Evolutionary conservation across 2,113 vertebrate species (phyloP).

Genomic region (Lampris megalopsis): DNA sequence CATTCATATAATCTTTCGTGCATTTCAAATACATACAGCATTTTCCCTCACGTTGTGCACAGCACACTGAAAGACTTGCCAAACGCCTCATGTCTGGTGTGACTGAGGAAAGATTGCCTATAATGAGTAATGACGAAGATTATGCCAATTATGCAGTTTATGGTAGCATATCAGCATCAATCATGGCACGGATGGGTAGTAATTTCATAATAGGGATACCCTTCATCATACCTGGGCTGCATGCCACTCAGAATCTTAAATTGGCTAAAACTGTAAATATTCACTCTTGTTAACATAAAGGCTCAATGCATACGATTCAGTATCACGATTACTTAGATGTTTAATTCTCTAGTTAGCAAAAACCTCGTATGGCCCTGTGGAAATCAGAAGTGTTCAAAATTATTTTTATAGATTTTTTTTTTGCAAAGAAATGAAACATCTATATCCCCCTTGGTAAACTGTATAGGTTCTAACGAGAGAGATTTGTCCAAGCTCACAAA

Average conservation of each 20-base stretch:
- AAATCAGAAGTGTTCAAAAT: no score
- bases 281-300: no score
- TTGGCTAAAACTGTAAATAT: not conserved
- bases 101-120: conserved; percentile 14
- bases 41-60: no score
- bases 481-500: conserved; percentile 54
- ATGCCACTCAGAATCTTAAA: conserved; percentile 6
- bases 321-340: no score
- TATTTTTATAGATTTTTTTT: no score
- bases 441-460: conserved; percentile 16
- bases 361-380: no score
- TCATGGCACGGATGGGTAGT: conserved; percentile 28
- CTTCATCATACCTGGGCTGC: conserved; percentile 5
- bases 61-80: conserved; percentile 26
- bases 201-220: conserved; percentile 17
- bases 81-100: conserved; percentile 30
- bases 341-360: no score
- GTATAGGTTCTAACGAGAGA: conserved; percentile 32
- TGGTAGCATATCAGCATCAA: conserved; percentile 35
- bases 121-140: conserved; percentile 21
- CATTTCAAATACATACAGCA: no score
- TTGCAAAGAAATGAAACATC: not conserved
- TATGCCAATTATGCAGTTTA: conserved; percentile 41
- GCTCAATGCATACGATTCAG: no score
- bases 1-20: no score